Base-by-base conservation (phyloP, 2,797 vertebrate genomes). In the Lemur catta region DNA sequence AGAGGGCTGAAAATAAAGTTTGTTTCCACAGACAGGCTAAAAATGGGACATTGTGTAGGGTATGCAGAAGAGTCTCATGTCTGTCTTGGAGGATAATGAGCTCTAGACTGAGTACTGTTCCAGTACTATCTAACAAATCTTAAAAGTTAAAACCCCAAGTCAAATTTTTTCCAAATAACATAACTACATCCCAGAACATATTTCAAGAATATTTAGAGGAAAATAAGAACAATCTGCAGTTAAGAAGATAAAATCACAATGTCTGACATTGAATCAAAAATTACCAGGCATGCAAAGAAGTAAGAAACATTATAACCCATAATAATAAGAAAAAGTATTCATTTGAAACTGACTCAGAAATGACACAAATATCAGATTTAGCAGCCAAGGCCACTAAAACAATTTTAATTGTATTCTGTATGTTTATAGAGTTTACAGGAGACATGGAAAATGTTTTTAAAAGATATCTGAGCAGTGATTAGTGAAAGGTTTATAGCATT, bases 31-130 rank as follows among this genome's bases (percentile, higher is more conserved):
- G 15, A 28, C 8, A 84, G 28, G 0, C 2, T 69, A 15, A 43
- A 61, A 35, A n/a, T 4, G 7, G 5, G 10, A 0, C 8, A 1
- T 48, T 26, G 12, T 41, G 1, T 0, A 9, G 15, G 26, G 12
- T 10, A 15, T 0, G 10, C 7, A 52, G 22, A 69, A 26, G 6
- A 41, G 13, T 48, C 9, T 82, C 41, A 3, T 65, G 15, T 84
- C 24, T 46, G 9, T 72, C 18, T 46, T 48, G 2, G 22, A 84
- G 30, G 41, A 59, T 79, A 63, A 48, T 35, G 17, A 69, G 4
- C 15, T 75, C 18, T 35, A 35, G 35, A 38, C 2, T 26, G 26
- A 33, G 22, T 55, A 38, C 10, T 80, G 0, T 50, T 69, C n/a
- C 41, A 82, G 15, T 46, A 41, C 35, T 79, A 18, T 9, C 6